Percentiles rank a stretch among this genome's conserved stretches.
These are phyloP conservation scores for Aspidiotus rigidus DNA, from an alignment of 2,888 invertebrate species.

Conservation along the genomic window DNA sequence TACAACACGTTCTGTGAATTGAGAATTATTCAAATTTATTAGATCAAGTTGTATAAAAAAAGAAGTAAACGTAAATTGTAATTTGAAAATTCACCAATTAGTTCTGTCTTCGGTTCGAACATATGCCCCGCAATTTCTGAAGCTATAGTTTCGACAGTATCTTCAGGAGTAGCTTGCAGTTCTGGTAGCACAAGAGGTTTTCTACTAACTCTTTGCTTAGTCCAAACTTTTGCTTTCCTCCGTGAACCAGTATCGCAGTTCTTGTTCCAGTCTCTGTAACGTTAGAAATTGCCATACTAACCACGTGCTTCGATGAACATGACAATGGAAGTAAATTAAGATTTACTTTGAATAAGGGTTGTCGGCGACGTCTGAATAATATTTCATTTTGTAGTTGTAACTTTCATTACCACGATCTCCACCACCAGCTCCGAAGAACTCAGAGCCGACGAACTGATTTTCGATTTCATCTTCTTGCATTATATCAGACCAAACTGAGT, in stretches of 20 bases:
- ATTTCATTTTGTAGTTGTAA: constrained; percentile 23
- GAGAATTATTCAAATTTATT: not conserved
- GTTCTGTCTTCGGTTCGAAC: constrained; percentile 21
- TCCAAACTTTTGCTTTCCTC: not conserved
- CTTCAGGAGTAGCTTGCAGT: constrained; percentile 10
- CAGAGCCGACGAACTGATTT: constrained; percentile 20
- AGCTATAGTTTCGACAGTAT: constrained; percentile 15
- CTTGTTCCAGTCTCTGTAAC: not conserved
- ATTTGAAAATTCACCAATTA: constrained; percentile 16
- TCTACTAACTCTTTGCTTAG: not conserved
- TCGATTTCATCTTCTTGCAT: constrained; percentile 25
- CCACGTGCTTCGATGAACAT: no score
- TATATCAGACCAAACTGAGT: constrained; percentile 22
- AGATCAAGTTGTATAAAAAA: not conserved
- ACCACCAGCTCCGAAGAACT: constrained; percentile 21
- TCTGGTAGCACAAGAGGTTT: not conserved
- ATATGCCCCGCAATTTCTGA: constrained; percentile 23
- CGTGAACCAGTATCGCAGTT: not conserved
- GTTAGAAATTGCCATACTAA: not conserved
- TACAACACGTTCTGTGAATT: constrained; percentile 14
- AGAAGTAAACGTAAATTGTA: not conserved
- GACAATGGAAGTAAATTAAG: not conserved
- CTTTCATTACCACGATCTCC: constrained; percentile 22
- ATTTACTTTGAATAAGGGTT: not conserved
- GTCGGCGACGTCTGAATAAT: not conserved